Base-by-base conservation (phyloP, 1,140 invertebrate species). In the Agraylea sexmaculata region DNA sequence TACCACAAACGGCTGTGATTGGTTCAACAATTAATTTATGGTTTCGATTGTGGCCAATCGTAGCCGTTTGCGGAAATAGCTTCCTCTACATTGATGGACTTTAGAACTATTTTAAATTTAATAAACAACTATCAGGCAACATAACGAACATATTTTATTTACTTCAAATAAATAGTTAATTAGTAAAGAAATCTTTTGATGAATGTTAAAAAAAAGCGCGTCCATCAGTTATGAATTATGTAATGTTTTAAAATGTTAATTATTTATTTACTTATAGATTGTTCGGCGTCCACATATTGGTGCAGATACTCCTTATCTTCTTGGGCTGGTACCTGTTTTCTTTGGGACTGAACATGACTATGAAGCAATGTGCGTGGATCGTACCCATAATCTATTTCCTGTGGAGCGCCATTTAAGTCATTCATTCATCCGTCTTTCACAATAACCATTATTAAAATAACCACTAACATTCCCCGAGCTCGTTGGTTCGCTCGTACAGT, bases 321-420 rank as follows among this genome's bases (percentile, higher is more conserved):
- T 29, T 69, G 1, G 23, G 74, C 35, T 77, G 75, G 74, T 74
- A 62, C 53, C 5, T 64, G 0, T 42, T 69, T 1, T 69, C 74
- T 37, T 44, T 37, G 1, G 3, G 53, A 3, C 45, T 66, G 3
- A 66, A 62, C 0, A 44, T 61, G 12, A 60, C 59, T 0, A 66
- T 72, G 64, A 56, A 58, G 0, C 61, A 62, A 34, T 59, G 56
- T 17, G 59, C 62, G 11, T 64, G 69, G 52, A 42, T 66, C 3
- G 60, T 71, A 4, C 69, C 70, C 1, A 16, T 68, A 6, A 46
- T 59, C 10, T 74, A 74, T 37, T 45, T 70, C 4, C 25, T 73
- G 4, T 68, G 70, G 11, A 62, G 55, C 43, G 55, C 59, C 1
- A 38, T 74, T 11, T 74, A 68, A 64, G 50, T 17, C 8, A 16